Percentiles rank a stretch among this genome's conserved stretches.
Conservation (phyloP, 2,797 vertebrate genomes). For the Ispidina lecontei region DNA sequence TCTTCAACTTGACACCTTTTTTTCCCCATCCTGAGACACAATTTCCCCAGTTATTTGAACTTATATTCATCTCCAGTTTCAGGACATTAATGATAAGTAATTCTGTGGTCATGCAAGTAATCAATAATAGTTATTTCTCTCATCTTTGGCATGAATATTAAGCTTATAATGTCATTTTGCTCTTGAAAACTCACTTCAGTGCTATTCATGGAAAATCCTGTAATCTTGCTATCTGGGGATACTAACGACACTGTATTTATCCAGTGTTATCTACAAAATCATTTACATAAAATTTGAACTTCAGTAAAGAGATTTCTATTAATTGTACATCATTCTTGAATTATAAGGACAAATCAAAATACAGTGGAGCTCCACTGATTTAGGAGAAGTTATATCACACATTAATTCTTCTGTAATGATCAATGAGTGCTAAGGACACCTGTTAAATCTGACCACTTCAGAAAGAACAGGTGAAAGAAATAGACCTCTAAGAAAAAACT, state of each 20-base stretch:
- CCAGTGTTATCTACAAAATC: not conserved
- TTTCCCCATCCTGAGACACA: not conserved
- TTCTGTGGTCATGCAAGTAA: not conserved
- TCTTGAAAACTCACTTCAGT: not conserved
- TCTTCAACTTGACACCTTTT: conserved; percentile 35
- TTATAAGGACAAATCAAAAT: not conserved
- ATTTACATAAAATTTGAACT: not conserved
- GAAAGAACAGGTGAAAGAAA: not conserved
- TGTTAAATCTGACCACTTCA: not conserved
- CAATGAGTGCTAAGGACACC: not conserved
- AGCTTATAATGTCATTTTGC: not conserved
- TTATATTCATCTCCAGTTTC: not conserved
- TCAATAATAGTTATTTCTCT: not conserved
- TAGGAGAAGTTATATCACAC: not conserved
- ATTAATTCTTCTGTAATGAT: not conserved
- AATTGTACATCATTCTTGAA: not conserved
- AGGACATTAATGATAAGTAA: not conserved
- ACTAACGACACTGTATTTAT: not conserved
- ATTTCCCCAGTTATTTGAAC: not conserved
- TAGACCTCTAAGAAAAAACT: not conserved
- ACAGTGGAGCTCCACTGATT: not conserved
- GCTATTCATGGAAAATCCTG: not conserved
- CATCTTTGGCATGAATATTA: not conserved
- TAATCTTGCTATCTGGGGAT: not conserved
- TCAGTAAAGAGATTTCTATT: not conserved